phyloP scores from a whole-genome alignment of 1,140 invertebrate genomes.

The Drosophila arawakana region DNA sequence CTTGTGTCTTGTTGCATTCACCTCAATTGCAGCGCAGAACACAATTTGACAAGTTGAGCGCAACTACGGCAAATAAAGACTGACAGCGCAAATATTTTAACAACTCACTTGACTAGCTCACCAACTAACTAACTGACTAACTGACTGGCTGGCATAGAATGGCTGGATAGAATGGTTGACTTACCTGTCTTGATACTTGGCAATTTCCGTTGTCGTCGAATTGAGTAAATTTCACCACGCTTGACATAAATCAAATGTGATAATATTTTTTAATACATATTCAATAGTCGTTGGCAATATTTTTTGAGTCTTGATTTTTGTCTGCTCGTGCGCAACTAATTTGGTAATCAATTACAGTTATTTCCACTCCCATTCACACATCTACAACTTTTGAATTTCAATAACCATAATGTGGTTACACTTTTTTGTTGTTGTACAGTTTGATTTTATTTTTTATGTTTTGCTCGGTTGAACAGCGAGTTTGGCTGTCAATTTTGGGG shows the following conservation, averaged over 20 bases:
- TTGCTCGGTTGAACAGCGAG: slow-evolving; percentile 10
- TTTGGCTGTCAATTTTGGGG: not conserved
- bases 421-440: slow-evolving; percentile 3
- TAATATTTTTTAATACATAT: slow-evolving; percentile 40
- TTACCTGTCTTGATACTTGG: not conserved
- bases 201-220: slow-evolving; percentile 28
- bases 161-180: not conserved
- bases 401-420: slow-evolving; percentile 32
- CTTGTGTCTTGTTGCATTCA: slow-evolving; percentile 17
- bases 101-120: slow-evolving; percentile 26
- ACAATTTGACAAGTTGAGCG: slow-evolving; percentile 66
- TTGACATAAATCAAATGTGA: slow-evolving; percentile 68
- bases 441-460: not conserved
- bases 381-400: slow-evolving; percentile 46
- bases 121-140: slow-evolving; percentile 10
- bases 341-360: slow-evolving; percentile 61
- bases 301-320: slow-evolving; percentile 30
- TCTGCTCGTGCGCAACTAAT: slow-evolving; percentile 58
- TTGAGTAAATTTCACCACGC: slow-evolving; percentile 35
- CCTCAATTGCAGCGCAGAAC: slow-evolving; percentile 33
- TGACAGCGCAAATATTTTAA: slow-evolving; percentile 73
- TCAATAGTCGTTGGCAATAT: slow-evolving; percentile 31
- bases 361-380: slow-evolving; percentile 27
- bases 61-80: slow-evolving; percentile 52
- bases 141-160: slow-evolving; percentile 7